Evolutionary conservation across 2,888 invertebrate species (phyloP).

Genomic region (Chrysolina oricalcia): DNA sequence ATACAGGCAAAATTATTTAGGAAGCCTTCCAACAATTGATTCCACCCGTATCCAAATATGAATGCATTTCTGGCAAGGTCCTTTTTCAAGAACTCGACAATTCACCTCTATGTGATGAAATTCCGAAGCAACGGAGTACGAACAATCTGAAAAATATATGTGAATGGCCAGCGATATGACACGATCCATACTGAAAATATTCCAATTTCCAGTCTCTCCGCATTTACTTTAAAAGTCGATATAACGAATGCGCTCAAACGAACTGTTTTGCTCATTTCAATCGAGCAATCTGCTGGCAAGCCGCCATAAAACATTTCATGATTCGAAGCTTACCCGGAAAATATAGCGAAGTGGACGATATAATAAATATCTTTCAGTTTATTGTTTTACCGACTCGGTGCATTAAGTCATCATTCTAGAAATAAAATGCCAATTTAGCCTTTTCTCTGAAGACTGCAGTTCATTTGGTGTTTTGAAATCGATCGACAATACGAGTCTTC

Average conservation of each 20-base stretch:
- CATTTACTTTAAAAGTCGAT: slow-evolving; percentile 12
- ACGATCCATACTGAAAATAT: slow-evolving; percentile 9
- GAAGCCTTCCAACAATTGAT: no score
- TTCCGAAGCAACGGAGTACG: no score
- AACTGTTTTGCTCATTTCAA: slow-evolving; percentile 17
- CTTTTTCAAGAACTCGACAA: no score
- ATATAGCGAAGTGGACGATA: slow-evolving; percentile 20
- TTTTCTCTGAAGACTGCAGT: background rate
- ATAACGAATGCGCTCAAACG: slow-evolving; percentile 12
- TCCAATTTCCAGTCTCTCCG: background rate
- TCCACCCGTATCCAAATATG: no score
- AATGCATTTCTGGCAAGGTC: no score
- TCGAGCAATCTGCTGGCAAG: slow-evolving; percentile 4
- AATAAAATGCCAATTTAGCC: slow-evolving; percentile 1
- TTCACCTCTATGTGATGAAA: no score
- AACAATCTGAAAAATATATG: background rate
- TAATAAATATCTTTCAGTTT: slow-evolving; percentile 24
- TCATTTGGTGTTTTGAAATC: background rate
- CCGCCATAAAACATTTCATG: slow-evolving; percentile 15
- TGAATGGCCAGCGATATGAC: background rate
- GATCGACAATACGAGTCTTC: background rate
- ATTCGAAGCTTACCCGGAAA: slow-evolving; percentile 9
- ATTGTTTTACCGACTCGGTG: slow-evolving; percentile 17
- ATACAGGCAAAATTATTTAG: no score
- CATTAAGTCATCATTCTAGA: slow-evolving; percentile 1